A percentile compares a stretch with the other conserved stretches of the same genome.
These are phyloP conservation scores for Morpho achilles DNA, from an alignment of 2,888 invertebrate species.

Conservation along the genomic window DNA sequence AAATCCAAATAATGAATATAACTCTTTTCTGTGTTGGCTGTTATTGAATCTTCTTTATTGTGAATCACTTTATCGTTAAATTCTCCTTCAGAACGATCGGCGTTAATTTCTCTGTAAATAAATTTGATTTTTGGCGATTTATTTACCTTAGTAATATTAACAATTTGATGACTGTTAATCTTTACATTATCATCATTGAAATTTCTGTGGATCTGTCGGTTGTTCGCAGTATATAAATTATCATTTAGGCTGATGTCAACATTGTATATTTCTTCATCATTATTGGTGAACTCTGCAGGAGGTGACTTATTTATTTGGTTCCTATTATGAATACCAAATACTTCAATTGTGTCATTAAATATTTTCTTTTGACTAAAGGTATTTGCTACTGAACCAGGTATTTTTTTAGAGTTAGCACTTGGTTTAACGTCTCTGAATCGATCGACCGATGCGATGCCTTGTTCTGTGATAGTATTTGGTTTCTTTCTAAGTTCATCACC, in stretches of 20 bases:
- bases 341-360: background rate
- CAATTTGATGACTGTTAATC: background rate
- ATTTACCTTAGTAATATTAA: background rate
- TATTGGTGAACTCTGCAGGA: background rate
- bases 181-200: too few relatives aligned
- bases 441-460: background rate
- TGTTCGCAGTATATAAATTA: background rate
- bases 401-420: background rate
- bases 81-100: too few relatives aligned
- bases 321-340: too few relatives aligned
- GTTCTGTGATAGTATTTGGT: background rate
- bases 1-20: background rate
- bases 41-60: background rate
- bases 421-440: background rate
- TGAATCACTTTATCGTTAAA: background rate
- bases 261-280: background rate
- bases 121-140: conserved; percentile 2
- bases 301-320: background rate
- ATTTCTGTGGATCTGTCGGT: background rate
- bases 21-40: background rate
- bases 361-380: background rate
- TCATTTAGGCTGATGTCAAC: background rate
- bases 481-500: background rate
- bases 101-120: background rate
- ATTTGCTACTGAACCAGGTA: background rate